A percentile compares a stretch with the other conserved stretches of the same genome.
Evolutionary conservation across 1,140 invertebrate species (phyloP).

Genomic region (Muscidifurax raptorellus): DNA sequence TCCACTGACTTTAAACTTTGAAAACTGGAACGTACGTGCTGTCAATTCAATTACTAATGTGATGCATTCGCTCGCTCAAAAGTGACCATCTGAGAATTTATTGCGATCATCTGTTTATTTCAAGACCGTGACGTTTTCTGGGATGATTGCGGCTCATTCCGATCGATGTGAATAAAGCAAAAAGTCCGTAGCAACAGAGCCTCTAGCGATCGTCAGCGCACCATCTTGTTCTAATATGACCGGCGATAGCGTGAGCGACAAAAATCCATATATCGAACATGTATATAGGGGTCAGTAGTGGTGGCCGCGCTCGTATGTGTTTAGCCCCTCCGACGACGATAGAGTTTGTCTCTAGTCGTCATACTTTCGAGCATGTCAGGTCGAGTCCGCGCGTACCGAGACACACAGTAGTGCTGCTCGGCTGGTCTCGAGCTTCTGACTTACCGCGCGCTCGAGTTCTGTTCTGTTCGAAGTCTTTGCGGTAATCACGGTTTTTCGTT

Average conservation of each 20-base stretch:
- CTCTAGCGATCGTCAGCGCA: background rate
- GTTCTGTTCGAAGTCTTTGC: background rate
- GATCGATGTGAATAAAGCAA: background rate
- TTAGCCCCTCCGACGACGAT: background rate
- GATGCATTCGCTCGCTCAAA: background rate
- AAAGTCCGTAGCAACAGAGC: background rate
- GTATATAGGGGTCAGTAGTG: constrained; percentile 69
- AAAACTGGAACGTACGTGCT: background rate
- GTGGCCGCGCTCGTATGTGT: constrained; percentile 37
- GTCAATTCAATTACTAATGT: background rate
- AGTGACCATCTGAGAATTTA: background rate
- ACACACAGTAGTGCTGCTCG: background rate
- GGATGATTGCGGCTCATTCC: background rate
- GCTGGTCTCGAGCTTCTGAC: background rate
- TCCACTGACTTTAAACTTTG: background rate
- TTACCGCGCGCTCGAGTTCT: background rate
- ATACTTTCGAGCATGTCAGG: constrained; percentile 28
- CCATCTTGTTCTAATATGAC: constrained; percentile 15
- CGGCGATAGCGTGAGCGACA: background rate
- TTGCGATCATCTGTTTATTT: no score
- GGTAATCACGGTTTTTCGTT: background rate
- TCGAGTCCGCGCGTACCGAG: background rate
- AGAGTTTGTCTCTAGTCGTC: background rate
- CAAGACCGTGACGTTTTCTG: background rate
- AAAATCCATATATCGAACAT: constrained; percentile 71